These are phyloP conservation scores for Chydorus sphaericus DNA, from an alignment of 2,888 invertebrate species.

Conservation along the genomic window DNA sequence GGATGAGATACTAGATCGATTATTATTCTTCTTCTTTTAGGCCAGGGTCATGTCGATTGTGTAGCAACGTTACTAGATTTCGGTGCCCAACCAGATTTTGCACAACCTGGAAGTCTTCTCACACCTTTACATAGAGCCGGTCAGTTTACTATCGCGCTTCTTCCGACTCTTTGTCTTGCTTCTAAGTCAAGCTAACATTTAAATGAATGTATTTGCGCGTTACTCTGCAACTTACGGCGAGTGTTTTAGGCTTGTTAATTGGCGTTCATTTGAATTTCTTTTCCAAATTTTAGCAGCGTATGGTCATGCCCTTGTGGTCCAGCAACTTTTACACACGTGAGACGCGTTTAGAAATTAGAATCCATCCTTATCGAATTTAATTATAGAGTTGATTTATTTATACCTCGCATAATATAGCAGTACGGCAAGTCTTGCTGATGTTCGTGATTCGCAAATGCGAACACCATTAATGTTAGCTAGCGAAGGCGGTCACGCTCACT, in stretches of 20 bases:
- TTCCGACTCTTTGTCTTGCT: not conserved
- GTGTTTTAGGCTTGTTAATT: too few species aligned
- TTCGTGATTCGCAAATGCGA: conserved; percentile 26
- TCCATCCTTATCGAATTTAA: too few species aligned
- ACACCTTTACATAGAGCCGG: conserved; percentile 38
- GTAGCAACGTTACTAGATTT: conserved; percentile 39
- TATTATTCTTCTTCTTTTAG: too few species aligned
- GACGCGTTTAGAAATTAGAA: too few species aligned
- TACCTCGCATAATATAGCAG: conserved; percentile 4
- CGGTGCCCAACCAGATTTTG: conserved; percentile 39
- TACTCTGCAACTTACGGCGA: too few species aligned
- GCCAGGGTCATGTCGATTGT: conserved; percentile 37
- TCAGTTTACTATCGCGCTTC: not conserved
- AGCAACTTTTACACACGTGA: conserved; percentile 35
- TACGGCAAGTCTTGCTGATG: conserved; percentile 5
- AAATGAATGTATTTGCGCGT: too few species aligned
- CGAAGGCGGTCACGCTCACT: conserved; percentile 38
- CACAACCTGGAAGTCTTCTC: conserved; percentile 29
- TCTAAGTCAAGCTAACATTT: too few species aligned
- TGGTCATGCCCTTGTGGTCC: conserved; percentile 40
- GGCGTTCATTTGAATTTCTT: too few species aligned
- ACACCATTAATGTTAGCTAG: conserved; percentile 44
- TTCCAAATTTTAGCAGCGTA: too few species aligned
- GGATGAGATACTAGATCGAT: too few species aligned
- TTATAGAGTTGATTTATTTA: conserved; percentile 24